These are phyloP conservation scores for Garra rufa DNA, from an alignment of 2,113 vertebrate genomes.

Conservation along the genomic window DNA sequence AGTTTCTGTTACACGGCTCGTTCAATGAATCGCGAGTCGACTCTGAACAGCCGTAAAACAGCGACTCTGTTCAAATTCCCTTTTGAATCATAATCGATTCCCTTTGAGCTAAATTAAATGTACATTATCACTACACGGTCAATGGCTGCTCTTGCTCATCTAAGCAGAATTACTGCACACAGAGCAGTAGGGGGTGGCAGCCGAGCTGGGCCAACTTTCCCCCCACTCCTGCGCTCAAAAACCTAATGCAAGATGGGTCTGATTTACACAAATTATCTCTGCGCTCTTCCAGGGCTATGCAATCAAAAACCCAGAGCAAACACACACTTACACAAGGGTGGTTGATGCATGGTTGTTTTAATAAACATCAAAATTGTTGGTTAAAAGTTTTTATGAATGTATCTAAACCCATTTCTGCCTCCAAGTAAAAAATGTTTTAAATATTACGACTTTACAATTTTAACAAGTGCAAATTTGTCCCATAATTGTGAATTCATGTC, in stretches of 20 bases:
- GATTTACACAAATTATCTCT: slow-evolving; percentile 47
- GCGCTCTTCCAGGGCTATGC: slow-evolving; percentile 5
- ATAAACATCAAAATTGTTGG: not conserved
- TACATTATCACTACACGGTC: too few relatives aligned
- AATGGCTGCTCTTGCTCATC: slow-evolving; percentile 37
- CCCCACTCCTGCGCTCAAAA: not conserved
- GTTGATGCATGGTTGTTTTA: not conserved
- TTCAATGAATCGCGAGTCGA: too few relatives aligned
- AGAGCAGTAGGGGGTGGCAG: slow-evolving; percentile 26
- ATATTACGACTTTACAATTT: not conserved
- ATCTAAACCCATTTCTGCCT: not conserved
- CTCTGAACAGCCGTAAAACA: too few relatives aligned
- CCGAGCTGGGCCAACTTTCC: slow-evolving; percentile 5
- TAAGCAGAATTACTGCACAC: slow-evolving; percentile 40
- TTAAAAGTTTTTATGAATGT: not conserved
- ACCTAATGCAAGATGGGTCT: slow-evolving; percentile 20
- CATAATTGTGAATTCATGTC: not conserved
- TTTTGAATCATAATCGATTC: too few relatives aligned
- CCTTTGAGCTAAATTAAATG: too few relatives aligned
- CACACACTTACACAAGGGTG: not conserved
- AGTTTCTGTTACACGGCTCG: too few relatives aligned
- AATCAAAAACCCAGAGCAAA: not conserved
- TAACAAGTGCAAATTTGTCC: not conserved
- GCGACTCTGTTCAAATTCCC: too few relatives aligned
- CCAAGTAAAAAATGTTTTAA: too few relatives aligned